Evolutionary conservation across 2,797 vertebrate genomes (phyloP).

Genomic region (Xenops minutus): DNA sequence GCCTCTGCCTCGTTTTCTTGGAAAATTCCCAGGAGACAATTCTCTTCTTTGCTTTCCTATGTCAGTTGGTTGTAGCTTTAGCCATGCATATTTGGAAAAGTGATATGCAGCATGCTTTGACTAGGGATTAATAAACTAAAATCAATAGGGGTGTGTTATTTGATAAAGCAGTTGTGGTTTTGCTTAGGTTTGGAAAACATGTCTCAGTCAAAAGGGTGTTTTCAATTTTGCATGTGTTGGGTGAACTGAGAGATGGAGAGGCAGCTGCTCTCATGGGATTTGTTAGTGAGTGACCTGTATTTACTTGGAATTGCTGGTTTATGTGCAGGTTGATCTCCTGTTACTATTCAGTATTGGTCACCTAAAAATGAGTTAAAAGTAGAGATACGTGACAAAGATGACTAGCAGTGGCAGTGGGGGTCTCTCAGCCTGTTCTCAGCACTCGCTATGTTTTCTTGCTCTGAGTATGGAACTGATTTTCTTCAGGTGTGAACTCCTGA

Average conservation of each 20-base stretch:
- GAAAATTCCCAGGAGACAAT: not conserved
- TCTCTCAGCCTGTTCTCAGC: not conserved
- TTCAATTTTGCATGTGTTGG: not conserved
- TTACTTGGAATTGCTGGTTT: not conserved
- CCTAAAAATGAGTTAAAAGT: not conserved
- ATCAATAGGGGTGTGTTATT: not conserved
- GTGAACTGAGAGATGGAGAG: not conserved
- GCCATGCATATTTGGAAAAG: not conserved
- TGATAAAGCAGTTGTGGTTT: not conserved
- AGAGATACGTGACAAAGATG: not conserved
- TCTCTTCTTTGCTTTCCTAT: not conserved
- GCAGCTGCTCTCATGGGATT: not conserved
- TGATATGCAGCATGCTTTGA: not conserved
- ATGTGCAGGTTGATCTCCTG: not conserved
- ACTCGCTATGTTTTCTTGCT: not conserved
- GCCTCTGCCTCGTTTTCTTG: not conserved
- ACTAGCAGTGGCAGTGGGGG: not conserved
- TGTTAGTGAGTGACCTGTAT: not conserved
- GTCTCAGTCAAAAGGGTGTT: not conserved
- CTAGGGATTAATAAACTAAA: not conserved
- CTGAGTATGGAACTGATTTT: not conserved
- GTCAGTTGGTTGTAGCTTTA: not conserved
- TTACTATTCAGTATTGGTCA: not conserved
- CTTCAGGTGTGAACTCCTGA: accelerated
- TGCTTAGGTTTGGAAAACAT: not conserved